Evolutionary conservation across 1,140 invertebrate genomes (phyloP).

Genomic region (Pantala flavescens): DNA sequence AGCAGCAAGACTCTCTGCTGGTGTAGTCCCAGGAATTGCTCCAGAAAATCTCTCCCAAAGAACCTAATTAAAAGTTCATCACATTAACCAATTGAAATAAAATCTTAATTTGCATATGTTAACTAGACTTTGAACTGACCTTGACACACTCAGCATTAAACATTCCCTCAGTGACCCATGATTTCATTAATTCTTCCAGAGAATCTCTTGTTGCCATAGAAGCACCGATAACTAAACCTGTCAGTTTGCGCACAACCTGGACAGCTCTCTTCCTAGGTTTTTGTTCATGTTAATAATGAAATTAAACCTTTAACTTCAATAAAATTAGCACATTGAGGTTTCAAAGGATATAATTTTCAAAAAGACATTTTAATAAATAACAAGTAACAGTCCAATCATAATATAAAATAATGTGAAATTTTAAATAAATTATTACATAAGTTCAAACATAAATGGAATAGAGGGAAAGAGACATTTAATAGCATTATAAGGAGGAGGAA

Average conservation of each 20-base stretch:
- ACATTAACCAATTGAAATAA: neutral
- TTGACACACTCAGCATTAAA: constrained; percentile 38
- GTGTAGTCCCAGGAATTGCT: constrained; percentile 56
- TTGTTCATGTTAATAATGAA: too few species aligned
- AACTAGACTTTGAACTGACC: constrained; percentile 15
- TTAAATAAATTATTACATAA: too few species aligned
- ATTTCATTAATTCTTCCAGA: constrained; percentile 53
- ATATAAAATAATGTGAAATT: too few species aligned
- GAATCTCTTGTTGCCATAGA: constrained; percentile 54
- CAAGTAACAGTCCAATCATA: too few species aligned
- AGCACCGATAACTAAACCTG: constrained; percentile 44
- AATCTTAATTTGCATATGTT: neutral
- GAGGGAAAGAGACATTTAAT: too few species aligned
- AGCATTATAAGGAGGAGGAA: too few species aligned
- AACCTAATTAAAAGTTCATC: constrained; percentile 40
- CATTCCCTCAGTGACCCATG: constrained; percentile 53
- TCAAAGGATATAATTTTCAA: too few species aligned
- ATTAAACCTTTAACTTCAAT: too few species aligned
- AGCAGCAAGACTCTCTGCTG: constrained; percentile 54
- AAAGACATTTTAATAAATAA: too few species aligned
- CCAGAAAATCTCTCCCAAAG: constrained; percentile 72
- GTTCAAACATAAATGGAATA: too few species aligned
- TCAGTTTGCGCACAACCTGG: constrained; percentile 49
- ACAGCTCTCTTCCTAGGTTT: constrained; percentile 37
- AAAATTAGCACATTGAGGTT: too few species aligned